A percentile compares a stretch with the other conserved stretches of the same genome.
These are phyloP conservation scores for Euglossa dilemma DNA, from an alignment of 1,140 invertebrate genomes.

Conservation along the genomic window DNA sequence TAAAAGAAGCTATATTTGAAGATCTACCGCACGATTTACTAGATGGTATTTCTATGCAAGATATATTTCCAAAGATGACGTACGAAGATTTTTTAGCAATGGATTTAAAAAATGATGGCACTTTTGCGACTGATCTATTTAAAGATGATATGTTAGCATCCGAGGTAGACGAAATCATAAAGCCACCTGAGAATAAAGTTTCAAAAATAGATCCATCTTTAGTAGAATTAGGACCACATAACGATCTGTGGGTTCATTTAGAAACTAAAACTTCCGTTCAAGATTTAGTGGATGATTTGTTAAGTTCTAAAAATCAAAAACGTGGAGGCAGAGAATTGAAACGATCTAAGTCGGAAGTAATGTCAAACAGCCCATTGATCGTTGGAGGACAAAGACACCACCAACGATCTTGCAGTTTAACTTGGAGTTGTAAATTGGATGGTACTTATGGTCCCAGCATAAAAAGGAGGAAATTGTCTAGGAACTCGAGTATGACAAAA, in stretches of 20 bases:
- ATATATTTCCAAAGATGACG: constrained; percentile 86
- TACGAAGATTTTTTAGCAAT: constrained; percentile 84
- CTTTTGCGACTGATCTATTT: constrained; percentile 81
- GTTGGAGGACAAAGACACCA: constrained; percentile 81
- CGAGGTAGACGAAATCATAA: constrained; percentile 76
- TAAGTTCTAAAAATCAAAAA: constrained; percentile 81
- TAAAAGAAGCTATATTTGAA: constrained; percentile 92
- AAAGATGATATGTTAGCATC: constrained; percentile 77
- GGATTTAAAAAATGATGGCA: constrained; percentile 84
- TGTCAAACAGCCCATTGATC: constrained; percentile 81
- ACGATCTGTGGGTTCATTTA: constrained; percentile 76
- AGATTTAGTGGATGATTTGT: constrained; percentile 86
- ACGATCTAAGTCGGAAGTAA: constrained; percentile 85
- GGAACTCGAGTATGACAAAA: constrained; percentile 67
- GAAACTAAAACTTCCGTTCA: constrained; percentile 82
- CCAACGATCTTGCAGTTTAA: constrained; percentile 86
- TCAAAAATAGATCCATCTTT: constrained; percentile 66
- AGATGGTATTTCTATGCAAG: constrained; percentile 91
- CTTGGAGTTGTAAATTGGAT: constrained; percentile 87
- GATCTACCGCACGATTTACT: constrained; percentile 90
- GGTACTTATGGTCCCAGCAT: constrained; percentile 84
- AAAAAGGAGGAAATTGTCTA: constrained; percentile 86
- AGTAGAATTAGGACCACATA: constrained; percentile 70
- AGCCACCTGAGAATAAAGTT: constrained; percentile 70
- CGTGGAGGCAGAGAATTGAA: constrained; percentile 83